Conservation (phyloP, 1,140 invertebrate species). For the Musca domestica region DNA sequence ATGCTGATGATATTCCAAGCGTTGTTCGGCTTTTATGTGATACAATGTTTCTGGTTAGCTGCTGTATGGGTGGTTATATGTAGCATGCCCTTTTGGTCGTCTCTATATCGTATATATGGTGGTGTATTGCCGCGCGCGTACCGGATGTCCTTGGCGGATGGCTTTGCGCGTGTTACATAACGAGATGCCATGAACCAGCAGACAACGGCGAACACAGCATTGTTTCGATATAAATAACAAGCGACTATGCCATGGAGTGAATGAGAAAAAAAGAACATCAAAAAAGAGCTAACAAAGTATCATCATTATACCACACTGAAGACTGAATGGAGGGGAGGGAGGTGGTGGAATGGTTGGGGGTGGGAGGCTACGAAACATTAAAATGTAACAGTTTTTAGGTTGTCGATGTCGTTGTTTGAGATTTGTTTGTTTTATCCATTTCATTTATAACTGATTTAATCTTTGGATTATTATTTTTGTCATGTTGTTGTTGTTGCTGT, state of each 20-base stretch:
- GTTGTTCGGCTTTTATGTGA: background rate
- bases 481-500: too few species aligned
- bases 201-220: background rate
- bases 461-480: background rate
- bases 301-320: too few species aligned
- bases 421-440: background rate
- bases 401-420: background rate
- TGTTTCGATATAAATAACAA: slow-evolving; percentile 1
- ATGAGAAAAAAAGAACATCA: too few species aligned
- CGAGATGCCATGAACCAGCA: slow-evolving; percentile 17
- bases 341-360: too few species aligned
- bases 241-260: too few species aligned
- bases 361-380: too few species aligned
- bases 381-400: too few species aligned
- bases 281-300: too few species aligned
- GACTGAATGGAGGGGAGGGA: too few species aligned
- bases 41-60: background rate
- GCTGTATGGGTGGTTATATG: too few species aligned
- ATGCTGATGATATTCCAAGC: background rate
- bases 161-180: slow-evolving; percentile 29
- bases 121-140: slow-evolving; percentile 22
- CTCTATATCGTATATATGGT: background rate
- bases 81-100: too few species aligned
- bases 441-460: slow-evolving; percentile 14
- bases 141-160: slow-evolving; percentile 30